Evolutionary conservation across 2,888 invertebrate genomes (phyloP).

Genomic region (Chydorus sphaericus): DNA sequence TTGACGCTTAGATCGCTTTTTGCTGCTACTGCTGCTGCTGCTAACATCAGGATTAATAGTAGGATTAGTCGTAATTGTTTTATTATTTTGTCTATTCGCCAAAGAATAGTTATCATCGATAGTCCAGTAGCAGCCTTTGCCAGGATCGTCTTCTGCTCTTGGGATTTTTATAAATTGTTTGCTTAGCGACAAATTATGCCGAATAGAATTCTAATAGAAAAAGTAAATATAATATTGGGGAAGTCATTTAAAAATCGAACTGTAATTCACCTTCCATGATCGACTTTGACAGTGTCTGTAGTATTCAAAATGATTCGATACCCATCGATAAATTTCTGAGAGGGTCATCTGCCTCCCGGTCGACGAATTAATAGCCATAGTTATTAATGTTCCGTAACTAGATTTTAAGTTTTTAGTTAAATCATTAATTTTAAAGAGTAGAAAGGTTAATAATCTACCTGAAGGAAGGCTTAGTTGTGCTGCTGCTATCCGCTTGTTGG

Average conservation of each 20-base stretch:
- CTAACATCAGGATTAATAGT: no score
- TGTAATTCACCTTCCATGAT: slow-evolving; percentile 49
- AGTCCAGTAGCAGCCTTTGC: slow-evolving; percentile 50
- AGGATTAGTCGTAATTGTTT: no score
- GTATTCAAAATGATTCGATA: slow-evolving; percentile 53
- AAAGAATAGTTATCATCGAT: slow-evolving; percentile 31
- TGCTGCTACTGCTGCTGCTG: no score
- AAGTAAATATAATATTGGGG: neutral
- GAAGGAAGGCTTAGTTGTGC: slow-evolving; percentile 10
- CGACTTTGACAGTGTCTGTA: slow-evolving; percentile 48
- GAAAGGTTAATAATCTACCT: slow-evolving; percentile 14
- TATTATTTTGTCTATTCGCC: no score
- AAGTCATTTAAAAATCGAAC: neutral
- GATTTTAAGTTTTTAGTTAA: slow-evolving; percentile 24
- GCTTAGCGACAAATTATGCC: slow-evolving; percentile 54
- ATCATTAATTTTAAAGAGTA: neutral
- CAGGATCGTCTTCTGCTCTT: slow-evolving; percentile 53
- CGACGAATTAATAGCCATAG: slow-evolving; percentile 48
- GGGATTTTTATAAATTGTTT: slow-evolving; percentile 58
- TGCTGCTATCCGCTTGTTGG: no score
- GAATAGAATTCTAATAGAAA: slow-evolving; percentile 47
- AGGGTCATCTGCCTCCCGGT: slow-evolving; percentile 52
- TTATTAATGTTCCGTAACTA: slow-evolving; percentile 54
- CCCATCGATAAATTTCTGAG: slow-evolving; percentile 56
- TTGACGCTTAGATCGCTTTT: no score